A percentile compares a stretch with the other conserved stretches of the same genome.
Evolutionary conservation across 2,113 vertebrate species (phyloP).

Genomic region (Syngnathus floridae): DNA sequence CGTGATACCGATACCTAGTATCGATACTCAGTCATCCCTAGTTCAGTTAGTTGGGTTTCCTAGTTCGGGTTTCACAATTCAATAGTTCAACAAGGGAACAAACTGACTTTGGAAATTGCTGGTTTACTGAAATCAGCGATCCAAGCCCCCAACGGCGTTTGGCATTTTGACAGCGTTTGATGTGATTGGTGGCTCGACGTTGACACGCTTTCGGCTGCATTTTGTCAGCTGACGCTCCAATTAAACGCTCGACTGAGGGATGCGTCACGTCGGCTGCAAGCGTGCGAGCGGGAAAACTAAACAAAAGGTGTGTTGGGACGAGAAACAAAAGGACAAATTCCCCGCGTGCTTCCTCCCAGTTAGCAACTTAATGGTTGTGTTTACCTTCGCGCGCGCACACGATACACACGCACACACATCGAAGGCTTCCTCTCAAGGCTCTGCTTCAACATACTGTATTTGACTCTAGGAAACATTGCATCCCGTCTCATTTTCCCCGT

Average conservation of each 20-base stretch:
- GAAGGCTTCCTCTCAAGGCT: constrained; percentile 62
- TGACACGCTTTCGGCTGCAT: neutral
- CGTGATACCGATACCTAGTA: too few species aligned
- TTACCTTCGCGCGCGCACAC: constrained; percentile 56
- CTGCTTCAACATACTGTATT: constrained; percentile 80
- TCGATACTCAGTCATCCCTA: too few species aligned
- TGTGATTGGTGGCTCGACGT: neutral
- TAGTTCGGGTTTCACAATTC: neutral
- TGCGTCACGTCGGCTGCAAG: constrained; percentile 26
- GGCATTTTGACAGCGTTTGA: neutral
- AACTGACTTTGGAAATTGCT: neutral
- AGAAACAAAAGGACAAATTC: constrained; percentile 47
- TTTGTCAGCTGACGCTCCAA: constrained; percentile 34
- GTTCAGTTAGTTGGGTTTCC: neutral
- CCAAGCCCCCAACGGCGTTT: neutral
- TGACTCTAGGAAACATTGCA: constrained; percentile 82
- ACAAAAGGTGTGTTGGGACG: constrained; percentile 27
- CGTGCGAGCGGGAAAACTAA: constrained; percentile 42
- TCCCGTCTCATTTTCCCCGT: constrained; percentile 78
- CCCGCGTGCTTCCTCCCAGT: constrained; percentile 47
- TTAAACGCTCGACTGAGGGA: constrained; percentile 37
- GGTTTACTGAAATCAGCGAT: neutral
- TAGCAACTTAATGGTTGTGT: constrained; percentile 65
- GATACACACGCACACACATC: neutral
- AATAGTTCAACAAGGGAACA: neutral